Conservation (phyloP, 2,888 invertebrate genomes). For the Orchesella flavescens region DNA sequence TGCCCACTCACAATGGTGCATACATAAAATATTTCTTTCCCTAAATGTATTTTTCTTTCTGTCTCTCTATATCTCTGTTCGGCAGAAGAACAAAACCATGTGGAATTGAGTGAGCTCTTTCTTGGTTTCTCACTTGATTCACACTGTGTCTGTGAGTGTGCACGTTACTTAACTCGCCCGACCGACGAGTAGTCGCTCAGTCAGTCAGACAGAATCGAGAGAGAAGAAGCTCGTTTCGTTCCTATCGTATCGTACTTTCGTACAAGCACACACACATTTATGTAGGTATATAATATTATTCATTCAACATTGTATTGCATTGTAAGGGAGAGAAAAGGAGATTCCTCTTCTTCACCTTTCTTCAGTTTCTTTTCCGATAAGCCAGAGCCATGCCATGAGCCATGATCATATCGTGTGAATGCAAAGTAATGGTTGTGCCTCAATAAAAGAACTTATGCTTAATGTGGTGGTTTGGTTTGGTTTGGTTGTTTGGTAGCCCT, state of each 20-base stretch:
- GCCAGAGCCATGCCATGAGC: no score
- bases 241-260: no score
- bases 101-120: constrained; percentile 9
- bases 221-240: no score
- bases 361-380: constrained; percentile 40
- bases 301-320: constrained; percentile 8
- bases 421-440: neutral
- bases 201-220: constrained; percentile 3
- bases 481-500: no score
- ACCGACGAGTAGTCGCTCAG: constrained; percentile 28
- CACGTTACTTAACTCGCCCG: neutral
- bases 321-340: constrained; percentile 16
- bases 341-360: constrained; percentile 38
- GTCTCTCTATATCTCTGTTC: neutral
- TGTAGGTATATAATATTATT: no score
- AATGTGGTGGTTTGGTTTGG: neutral
- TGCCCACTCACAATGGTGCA: no score
- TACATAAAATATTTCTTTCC: no score
- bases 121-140: constrained; percentile 5
- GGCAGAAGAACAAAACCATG: neutral
- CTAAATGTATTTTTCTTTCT: no score
- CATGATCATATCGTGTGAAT: constrained; percentile 29
- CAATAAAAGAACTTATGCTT: neutral
- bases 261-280: no score
- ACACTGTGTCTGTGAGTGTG: neutral